Percentiles rank a stretch among this genome's conserved stretches.
Conservation (phyloP, 2,113 vertebrate genomes). For the Cygnus atratus region DNA sequence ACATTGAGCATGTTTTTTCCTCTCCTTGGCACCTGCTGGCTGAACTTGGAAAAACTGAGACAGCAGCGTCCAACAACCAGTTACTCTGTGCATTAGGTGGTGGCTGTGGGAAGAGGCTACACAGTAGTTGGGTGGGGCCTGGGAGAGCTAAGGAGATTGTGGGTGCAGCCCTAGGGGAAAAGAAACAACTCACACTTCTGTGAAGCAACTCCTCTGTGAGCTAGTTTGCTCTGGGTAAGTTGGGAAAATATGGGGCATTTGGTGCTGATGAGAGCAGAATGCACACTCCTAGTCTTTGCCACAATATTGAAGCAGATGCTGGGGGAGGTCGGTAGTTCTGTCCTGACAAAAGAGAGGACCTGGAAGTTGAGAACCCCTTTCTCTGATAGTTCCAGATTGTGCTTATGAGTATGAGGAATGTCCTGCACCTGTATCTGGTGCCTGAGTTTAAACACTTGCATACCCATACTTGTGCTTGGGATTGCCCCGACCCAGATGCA, state of each 20-base stretch:
- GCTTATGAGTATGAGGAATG: fast-evolving
- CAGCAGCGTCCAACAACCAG: neutral
- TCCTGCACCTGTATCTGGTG: neutral
- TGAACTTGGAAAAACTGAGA: neutral
- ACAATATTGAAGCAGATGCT: neutral
- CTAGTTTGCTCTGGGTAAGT: neutral
- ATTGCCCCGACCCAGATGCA: too few species aligned
- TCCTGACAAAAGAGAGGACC: neutral
- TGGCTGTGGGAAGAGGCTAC: neutral
- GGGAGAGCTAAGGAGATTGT: neutral
- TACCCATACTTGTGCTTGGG: too few species aligned
- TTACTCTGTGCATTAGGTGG: neutral
- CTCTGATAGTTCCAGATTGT: neutral
- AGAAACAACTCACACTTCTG: neutral
- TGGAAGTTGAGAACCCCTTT: neutral
- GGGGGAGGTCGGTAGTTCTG: neutral
- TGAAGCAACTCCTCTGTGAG: neutral
- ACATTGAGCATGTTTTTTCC: neutral
- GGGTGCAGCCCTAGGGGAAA: neutral
- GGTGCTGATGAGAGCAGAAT: neutral
- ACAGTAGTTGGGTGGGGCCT: neutral
- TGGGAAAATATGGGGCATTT: neutral
- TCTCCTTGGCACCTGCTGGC: neutral
- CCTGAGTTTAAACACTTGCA: neutral
- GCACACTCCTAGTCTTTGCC: neutral